Percentiles rank a stretch among this genome's conserved stretches.
Evolutionary conservation across 2,888 invertebrate genomes (phyloP).

Genomic region (Tachina grossa): DNA sequence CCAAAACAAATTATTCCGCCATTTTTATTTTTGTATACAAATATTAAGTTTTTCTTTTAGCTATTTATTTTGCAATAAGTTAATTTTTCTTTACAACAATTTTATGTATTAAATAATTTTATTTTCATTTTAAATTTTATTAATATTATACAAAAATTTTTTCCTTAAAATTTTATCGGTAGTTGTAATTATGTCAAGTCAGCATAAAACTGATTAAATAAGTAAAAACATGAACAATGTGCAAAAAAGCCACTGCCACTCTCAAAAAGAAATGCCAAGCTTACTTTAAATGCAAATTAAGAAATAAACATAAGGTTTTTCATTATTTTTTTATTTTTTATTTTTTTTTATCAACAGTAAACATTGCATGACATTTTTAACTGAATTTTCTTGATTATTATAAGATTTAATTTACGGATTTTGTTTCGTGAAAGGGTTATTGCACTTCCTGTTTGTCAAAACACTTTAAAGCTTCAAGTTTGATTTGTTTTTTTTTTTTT

Average conservation of each 20-base stretch:
- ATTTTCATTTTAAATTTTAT: neutral
- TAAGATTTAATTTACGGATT: conserved; percentile 14
- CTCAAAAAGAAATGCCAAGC: conserved; percentile 8
- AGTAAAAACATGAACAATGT: neutral
- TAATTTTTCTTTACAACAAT: no score
- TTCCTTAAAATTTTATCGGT: neutral
- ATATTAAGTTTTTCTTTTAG: neutral
- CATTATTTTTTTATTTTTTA: neutral
- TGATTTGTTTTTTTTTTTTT: neutral
- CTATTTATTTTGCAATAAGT: neutral
- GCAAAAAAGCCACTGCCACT: neutral
- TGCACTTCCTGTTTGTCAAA: conserved; percentile 16
- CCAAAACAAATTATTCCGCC: neutral
- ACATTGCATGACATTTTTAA: conserved; percentile 51
- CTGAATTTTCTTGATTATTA: conserved; percentile 19
- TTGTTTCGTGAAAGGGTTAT: conserved; percentile 4
- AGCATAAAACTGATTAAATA: conserved; percentile 13
- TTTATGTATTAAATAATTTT: neutral
- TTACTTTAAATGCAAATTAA: conserved; percentile 45
- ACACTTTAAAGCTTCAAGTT: no score
- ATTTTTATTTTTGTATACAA: neutral
- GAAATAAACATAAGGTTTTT: conserved; percentile 22
- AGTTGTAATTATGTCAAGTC: conserved; percentile 10
- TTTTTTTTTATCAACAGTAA: conserved; percentile 22
- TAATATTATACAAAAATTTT: neutral